A percentile compares a stretch with the other conserved stretches of the same genome.
Evolutionary conservation across 2,113 vertebrate species (phyloP).

Genomic region (Ptilorrhoa leucosticta): DNA sequence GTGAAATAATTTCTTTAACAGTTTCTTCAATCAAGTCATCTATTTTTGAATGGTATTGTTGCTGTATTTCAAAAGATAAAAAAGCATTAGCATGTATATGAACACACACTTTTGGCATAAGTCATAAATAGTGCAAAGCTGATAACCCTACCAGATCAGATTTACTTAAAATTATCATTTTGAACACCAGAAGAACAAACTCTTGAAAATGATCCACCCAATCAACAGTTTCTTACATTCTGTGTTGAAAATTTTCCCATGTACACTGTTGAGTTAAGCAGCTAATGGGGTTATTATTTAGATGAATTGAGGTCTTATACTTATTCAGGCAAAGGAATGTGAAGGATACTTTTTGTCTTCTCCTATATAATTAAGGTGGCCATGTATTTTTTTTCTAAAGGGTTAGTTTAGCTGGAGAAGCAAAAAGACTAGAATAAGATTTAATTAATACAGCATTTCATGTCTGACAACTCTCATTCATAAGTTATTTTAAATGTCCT

Average conservation of each 20-base stretch:
- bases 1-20: slow-evolving; percentile 91
- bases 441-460: slow-evolving; percentile 97
- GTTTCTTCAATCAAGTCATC: slow-evolving; percentile 93
- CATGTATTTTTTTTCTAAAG: slow-evolving; percentile 85
- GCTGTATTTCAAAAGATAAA: slow-evolving; percentile 78
- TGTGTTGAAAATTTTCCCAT: slow-evolving; percentile 82
- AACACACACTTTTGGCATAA: slow-evolving; percentile 60
- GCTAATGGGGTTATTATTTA: slow-evolving; percentile 93
- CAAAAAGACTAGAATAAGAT: slow-evolving; percentile 90
- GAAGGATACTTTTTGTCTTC: slow-evolving; percentile 97
- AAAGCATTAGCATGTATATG: slow-evolving; percentile 51
- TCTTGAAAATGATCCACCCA: slow-evolving; percentile 78
- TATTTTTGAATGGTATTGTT: slow-evolving; percentile 98
- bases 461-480: slow-evolving; percentile 88
- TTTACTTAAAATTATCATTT: slow-evolving; percentile 75
- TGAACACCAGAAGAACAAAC: slow-evolving; percentile 73
- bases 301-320: slow-evolving; percentile 88
- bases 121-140: slow-evolving; percentile 58
- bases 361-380: slow-evolving; percentile 89
- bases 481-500: slow-evolving; percentile 85
- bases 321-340: slow-evolving; percentile 91
- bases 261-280: slow-evolving; percentile 90
- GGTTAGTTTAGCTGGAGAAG: slow-evolving; percentile 82
- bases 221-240: slow-evolving; percentile 75
- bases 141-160: slow-evolving; percentile 61